Percentiles rank a stretch among this genome's conserved stretches.
Evolutionary conservation across 2,888 invertebrate genomes (phyloP).

Genomic region (Trachelus tabidus): DNA sequence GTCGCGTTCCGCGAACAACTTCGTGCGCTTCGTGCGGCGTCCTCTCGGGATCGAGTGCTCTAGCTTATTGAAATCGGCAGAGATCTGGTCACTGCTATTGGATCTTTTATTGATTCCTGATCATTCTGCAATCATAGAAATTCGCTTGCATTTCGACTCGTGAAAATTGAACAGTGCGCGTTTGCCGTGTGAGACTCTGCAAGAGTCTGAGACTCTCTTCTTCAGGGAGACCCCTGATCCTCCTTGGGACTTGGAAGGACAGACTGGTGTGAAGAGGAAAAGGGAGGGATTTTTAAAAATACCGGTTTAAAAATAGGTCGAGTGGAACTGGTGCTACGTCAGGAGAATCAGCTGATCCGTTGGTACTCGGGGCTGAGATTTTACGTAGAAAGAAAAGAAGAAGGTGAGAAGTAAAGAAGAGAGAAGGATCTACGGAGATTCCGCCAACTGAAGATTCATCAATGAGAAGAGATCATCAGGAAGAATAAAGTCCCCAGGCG

Average conservation of each 20-base stretch:
- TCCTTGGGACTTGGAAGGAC: not conserved
- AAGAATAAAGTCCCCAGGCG: constrained; percentile 62
- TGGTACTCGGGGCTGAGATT: not conserved
- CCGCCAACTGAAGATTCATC: not conserved
- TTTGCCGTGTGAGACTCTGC: not conserved
- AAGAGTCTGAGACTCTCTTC: not conserved
- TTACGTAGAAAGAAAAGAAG: not conserved
- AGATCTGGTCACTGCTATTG: not conserved
- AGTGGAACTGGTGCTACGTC: not conserved
- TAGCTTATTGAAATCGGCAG: not conserved
- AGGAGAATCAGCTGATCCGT: not conserved
- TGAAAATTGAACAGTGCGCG: not conserved
- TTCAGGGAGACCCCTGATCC: not conserved
- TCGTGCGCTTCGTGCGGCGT: constrained; percentile 40
- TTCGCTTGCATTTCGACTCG: not conserved
- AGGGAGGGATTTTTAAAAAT: not conserved
- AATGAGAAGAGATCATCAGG: not conserved
- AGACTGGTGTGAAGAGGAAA: not conserved
- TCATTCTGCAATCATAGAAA: not conserved
- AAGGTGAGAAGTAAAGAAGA: not conserved
- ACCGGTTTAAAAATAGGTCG: not conserved
- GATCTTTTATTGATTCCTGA: not conserved
- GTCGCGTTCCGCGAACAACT: constrained; percentile 21
- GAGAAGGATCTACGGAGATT: not conserved
- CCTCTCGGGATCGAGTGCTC: not conserved